A percentile compares a stretch with the other conserved stretches of the same genome.
phyloP scores from a whole-genome alignment of 1,140 invertebrate species.

The Scaptodrosophila lebanonensis region DNA sequence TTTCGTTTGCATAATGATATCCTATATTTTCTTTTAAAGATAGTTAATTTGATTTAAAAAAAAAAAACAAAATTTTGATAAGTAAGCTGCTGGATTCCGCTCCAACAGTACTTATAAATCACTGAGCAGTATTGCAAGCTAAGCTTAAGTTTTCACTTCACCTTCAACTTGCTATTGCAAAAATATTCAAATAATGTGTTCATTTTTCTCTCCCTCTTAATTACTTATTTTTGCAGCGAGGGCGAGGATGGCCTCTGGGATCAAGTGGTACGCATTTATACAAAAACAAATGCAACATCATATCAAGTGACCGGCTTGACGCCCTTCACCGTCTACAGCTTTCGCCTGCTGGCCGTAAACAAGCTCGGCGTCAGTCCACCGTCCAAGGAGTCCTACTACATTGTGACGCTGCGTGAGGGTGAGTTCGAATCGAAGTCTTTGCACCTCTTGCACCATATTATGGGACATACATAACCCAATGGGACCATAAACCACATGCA shows the following conservation, averaged over 20 bases:
- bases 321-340: slow-evolving; percentile 88
- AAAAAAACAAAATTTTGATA: no score
- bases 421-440: slow-evolving; percentile 49
- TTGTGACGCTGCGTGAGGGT: slow-evolving; percentile 87
- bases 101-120: no score
- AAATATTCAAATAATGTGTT: slow-evolving; percentile 19
- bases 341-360: slow-evolving; percentile 85
- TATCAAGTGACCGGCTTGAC: slow-evolving; percentile 82
- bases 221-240: slow-evolving; percentile 81
- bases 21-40: no score
- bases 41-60: no score
- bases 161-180: neutral
- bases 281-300: slow-evolving; percentile 82
- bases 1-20: no score
- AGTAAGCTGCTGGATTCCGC: no score
- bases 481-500: neutral
- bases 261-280: slow-evolving; percentile 81
- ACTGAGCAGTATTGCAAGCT: no score
- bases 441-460: neutral
- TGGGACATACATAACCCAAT: neutral
- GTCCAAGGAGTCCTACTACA: slow-evolving; percentile 86
- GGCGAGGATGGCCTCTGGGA: slow-evolving; percentile 83
- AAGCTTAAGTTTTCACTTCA: no score
- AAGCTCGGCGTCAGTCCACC: slow-evolving; percentile 83
- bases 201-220: no score